A percentile compares a stretch with the other conserved stretches of the same genome.
Evolutionary conservation across 2,797 vertebrate species (phyloP).

Genomic region (Molothrus ater): DNA sequence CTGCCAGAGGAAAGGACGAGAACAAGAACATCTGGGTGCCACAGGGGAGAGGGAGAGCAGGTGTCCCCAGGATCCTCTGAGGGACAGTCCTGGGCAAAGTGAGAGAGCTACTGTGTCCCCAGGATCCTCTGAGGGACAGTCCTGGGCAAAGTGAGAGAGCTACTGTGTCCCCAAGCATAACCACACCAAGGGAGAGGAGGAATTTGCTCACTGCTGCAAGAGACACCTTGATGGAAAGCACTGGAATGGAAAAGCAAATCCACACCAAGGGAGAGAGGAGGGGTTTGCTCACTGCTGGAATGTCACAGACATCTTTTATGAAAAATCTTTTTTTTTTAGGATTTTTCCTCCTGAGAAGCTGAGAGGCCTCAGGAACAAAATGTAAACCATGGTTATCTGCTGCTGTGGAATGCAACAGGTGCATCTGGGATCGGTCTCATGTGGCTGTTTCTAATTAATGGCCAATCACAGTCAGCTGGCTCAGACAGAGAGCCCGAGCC

Average conservation of each 20-base stretch:
- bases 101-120: background rate
- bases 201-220: background rate
- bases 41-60: background rate
- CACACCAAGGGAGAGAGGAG: background rate
- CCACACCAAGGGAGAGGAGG: background rate
- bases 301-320: too few relatives aligned
- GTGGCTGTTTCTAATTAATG: too few relatives aligned
- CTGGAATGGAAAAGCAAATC: background rate
- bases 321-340: too few relatives aligned
- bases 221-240: background rate
- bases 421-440: too few relatives aligned
- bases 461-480: too few relatives aligned
- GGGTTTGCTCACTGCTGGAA: background rate
- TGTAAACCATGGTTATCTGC: too few relatives aligned
- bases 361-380: too few relatives aligned
- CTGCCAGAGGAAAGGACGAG: rapidly evolving
- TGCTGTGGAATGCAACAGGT: too few relatives aligned
- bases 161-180: background rate
- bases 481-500: too few relatives aligned
- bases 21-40: too few relatives aligned
- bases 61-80: background rate
- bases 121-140: too few relatives aligned
- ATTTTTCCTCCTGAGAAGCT: too few relatives aligned
- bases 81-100: background rate
- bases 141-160: background rate